Base-by-base conservation (phyloP, 2,797 vertebrate species). In the Threskiornis aethiopicus region DNA sequence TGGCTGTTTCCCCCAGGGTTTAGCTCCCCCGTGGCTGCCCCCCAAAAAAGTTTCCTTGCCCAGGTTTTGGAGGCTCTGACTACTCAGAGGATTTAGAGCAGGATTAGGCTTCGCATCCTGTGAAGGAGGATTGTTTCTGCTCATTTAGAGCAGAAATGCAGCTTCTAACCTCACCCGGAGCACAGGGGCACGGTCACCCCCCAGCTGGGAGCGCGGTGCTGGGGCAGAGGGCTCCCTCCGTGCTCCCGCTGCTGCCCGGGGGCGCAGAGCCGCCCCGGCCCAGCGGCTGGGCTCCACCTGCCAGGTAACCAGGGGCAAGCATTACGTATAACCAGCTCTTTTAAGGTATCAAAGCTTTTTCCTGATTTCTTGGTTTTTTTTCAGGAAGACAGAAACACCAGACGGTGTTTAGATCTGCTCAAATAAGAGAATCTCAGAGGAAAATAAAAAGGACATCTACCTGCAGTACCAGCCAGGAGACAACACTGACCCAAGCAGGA, bases 161-260 rank as follows among this genome's bases (percentile, higher is more conserved):
- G 3, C 6, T 84, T 61, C 26, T 9, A 11, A 10, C 16, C 67
- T 25, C 20, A 1, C 16, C 42, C 26, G 5, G 29, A 33, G 7
- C 35, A 28, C 31, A 25, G 41, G 11, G 28, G 18, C 12, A 12
- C 4, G 55, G 31, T 29, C 11, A 8, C 9, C 16, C 13, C 16
- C 44, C 59, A 26, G 17, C 26, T 4, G 5, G 1, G 2, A 14
- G 42, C 1, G 13, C 1, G 2, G 16, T 5, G 6, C 24, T 4
- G 26, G 22, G 21, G 35, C n/a, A 46, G 35, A 41, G 15, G 4
- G 10, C 25, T 49, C 57, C 16, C 31, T 54, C 46, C 5, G 0
- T 2, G 3, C 8, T 10, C 19, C 55, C 2, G 1, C 49, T 13
- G 21, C 79, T 51, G 77, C 16, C n/a, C 35, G 0, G 1, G 31